Base-by-base conservation (phyloP, 2,888 invertebrate genomes). In the Harpalus rufipes region DNA sequence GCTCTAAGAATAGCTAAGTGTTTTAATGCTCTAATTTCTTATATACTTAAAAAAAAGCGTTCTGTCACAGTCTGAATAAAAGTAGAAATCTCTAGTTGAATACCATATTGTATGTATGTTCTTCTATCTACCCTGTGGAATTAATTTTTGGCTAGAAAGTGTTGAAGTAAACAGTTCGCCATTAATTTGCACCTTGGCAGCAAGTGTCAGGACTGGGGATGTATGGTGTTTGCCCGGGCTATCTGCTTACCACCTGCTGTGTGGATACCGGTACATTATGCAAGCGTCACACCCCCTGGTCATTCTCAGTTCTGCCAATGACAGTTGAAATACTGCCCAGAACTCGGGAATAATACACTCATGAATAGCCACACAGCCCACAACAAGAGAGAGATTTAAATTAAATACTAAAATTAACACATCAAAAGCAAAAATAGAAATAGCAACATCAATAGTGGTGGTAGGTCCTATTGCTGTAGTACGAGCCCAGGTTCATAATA, bases 191-290 rank as follows among this genome's bases (percentile, higher is more conserved):
- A 44, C 72, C 72, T 74, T 51, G 72, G 14, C 72, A 41, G 14
- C 25, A 74, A 74, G 72, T 74, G 72, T 74, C 72, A 74, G 7
- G 16, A 16, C 44, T 39, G 16, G 41, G 72, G 41, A 74, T 74
- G 44, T 44, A 74, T 74, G 72, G 72, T 74, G 72, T 74, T 74
- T 74, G 72, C 72, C 8, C n/a, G 10, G 41, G 44, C 72, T 74
- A 74, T 74, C 72, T 74, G 72, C 72, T 44, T 41, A 44, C 72
- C 72, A 74, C 72, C 72, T 74, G 72, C 72, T 74, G 72, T 74
- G 72, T 18, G 18, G 72, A 74, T 14, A 74, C 18, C 72, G 41
- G 44, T 18, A 74, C 41, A 74, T 74, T 74, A 74, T 74, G 72
- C 72, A 74, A 44, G 44, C 72, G 41, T 25, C 14, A 74, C 41